phyloP scores from a whole-genome alignment of 2,888 invertebrate genomes.

The Dione juno region DNA sequence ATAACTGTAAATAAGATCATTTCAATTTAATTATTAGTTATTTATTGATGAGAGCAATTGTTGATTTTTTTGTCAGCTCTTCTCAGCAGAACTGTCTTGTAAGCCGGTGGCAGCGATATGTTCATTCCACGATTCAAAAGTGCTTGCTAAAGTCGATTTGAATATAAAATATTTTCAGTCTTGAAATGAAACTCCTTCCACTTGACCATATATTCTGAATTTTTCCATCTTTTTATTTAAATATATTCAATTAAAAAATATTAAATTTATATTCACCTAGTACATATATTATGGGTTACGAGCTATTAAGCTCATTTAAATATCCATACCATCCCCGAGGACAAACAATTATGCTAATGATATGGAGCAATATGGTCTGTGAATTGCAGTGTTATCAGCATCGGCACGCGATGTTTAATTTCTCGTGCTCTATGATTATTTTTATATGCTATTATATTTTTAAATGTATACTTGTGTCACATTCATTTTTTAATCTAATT shows the following conservation, averaged over 20 bases:
- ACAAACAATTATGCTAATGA: conserved; percentile 78
- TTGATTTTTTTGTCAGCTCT: too few species aligned
- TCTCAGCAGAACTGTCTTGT: too few species aligned
- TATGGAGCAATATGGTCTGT: conserved; percentile 80
- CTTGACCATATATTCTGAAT: too few species aligned
- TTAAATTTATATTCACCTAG: conserved; percentile 10
- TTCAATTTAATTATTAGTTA: too few species aligned
- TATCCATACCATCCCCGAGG: conserved; percentile 42
- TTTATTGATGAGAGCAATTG: too few species aligned
- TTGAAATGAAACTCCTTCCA: too few species aligned
- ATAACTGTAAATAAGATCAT: too few species aligned
- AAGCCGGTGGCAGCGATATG: too few species aligned
- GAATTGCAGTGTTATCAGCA: conserved; percentile 72
- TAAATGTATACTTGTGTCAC: conserved; percentile 21
- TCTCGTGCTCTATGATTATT: conserved; percentile 61
- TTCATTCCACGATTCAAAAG: too few species aligned
- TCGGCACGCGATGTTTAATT: conserved; percentile 76
- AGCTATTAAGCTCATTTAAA: conserved; percentile 49
- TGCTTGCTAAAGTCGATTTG: too few species aligned
- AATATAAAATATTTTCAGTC: too few species aligned
- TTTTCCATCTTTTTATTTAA: too few species aligned
- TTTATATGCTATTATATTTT: conserved; percentile 57
- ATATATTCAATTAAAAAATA: not conserved
- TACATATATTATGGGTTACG: conserved; percentile 32
- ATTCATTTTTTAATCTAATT: not conserved